Evolutionary conservation across 2,888 invertebrate genomes (phyloP).

Genomic region (Pristionchus arcanus): DNA sequence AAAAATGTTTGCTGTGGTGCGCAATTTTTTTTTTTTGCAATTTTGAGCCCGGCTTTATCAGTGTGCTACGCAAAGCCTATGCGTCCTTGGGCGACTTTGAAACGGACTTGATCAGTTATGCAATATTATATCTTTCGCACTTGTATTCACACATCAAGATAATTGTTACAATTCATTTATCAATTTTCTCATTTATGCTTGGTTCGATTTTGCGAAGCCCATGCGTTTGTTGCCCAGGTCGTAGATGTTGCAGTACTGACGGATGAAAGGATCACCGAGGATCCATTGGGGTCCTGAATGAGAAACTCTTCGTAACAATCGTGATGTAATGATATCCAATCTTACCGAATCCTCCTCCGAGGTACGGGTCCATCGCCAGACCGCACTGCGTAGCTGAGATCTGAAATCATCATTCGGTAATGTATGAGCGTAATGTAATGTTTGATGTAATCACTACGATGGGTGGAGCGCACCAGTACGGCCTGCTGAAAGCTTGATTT

Average conservation of each 20-base stretch:
- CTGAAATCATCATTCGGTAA: neutral
- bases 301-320: neutral
- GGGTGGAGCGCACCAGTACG: no score
- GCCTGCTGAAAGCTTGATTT: no score
- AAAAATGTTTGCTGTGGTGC: no score
- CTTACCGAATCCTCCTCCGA: conserved; percentile 4
- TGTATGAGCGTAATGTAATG: neutral
- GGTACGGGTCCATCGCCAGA: neutral
- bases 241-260: conserved; percentile 70
- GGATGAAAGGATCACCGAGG: conserved; percentile 68
- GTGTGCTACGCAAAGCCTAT: no score
- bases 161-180: no score
- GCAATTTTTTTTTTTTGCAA: no score
- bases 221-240: conserved; percentile 69
- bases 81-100: no score
- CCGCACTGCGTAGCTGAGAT: neutral
- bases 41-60: no score
- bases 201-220: conserved; percentile 65
- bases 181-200: neutral
- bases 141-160: no score
- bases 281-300: conserved; percentile 62
- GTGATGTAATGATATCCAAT: neutral
- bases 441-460: no score
- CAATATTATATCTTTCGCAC: no score
- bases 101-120: no score